phyloP scores from a whole-genome alignment of 2,113 vertebrate genomes.

The Rhinolophus ferrumequinum region DNA sequence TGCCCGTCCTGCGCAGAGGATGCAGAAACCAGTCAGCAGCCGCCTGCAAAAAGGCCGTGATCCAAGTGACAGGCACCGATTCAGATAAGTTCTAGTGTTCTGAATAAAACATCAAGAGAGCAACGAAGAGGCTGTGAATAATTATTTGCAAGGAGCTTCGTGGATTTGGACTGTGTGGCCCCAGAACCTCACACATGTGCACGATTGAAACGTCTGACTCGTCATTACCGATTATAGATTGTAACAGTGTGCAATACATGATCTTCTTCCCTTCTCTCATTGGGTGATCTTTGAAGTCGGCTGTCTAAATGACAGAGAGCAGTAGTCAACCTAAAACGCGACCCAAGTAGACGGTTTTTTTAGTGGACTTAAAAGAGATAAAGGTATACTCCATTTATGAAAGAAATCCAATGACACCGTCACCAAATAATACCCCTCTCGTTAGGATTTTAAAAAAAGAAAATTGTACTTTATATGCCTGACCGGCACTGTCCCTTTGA shows the following conservation, averaged over 20 bases:
- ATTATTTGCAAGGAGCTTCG: background rate
- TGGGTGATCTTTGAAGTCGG: background rate
- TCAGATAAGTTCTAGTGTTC: background rate
- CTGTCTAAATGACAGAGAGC: background rate
- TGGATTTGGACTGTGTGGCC: background rate
- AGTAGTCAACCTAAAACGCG: background rate
- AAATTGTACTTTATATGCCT: background rate
- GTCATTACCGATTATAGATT: background rate
- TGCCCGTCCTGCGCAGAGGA: background rate
- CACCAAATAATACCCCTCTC: accelerated
- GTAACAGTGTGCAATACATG: background rate
- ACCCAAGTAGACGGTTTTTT: background rate
- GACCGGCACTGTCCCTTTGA: background rate
- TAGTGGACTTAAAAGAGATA: background rate
- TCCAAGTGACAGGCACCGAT: background rate
- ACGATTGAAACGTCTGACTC: slow-evolving; percentile 4
- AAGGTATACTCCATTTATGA: background rate
- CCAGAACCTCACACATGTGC: background rate
- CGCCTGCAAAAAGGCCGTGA: no score
- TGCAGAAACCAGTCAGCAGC: background rate
- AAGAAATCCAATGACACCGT: background rate
- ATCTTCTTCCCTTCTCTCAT: background rate
- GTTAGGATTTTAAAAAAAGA: background rate
- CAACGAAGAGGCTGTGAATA: background rate
- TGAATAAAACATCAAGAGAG: background rate